Evolutionary conservation across 2,888 invertebrate species (phyloP).

Genomic region (Horisme vitalbata): DNA sequence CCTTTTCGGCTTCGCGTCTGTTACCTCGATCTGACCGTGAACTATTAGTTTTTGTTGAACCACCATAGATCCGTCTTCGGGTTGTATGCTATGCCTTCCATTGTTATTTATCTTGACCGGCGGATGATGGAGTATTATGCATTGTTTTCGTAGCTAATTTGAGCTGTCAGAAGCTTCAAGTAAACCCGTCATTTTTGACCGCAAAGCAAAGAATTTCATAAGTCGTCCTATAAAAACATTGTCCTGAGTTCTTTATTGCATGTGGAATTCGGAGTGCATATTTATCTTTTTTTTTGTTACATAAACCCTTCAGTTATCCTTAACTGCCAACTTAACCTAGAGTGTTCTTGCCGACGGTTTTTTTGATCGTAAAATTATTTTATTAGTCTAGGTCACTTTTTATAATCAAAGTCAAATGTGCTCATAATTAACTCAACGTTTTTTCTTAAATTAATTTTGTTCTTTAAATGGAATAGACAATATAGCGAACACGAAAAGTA

Average conservation of each 20-base stretch:
- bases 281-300: constrained; percentile 6
- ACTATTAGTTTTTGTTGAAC: constrained; percentile 71
- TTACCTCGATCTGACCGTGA: constrained; percentile 51
- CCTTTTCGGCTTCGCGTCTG: constrained; percentile 16
- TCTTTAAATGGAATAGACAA: too few relatives aligned
- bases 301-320: constrained; percentile 4
- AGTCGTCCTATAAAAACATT: constrained; percentile 26
- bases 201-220: constrained; percentile 8
- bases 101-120: constrained; percentile 20
- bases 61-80: constrained; percentile 66
- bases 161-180: constrained; percentile 20
- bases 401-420: too few relatives aligned
- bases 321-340: constrained; percentile 10
- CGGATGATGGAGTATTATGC: constrained; percentile 16
- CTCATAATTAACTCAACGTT: too few relatives aligned
- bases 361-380: too few relatives aligned
- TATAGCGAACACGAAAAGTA: too few relatives aligned
- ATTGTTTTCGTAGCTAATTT: constrained; percentile 24
- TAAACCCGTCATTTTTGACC: constrained; percentile 19
- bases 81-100: constrained; percentile 46
- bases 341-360: too few relatives aligned
- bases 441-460: too few relatives aligned
- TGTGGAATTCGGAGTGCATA: constrained; percentile 15
- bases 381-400: constrained; percentile 3
- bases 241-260: constrained; percentile 4